Evolutionary conservation across 2,797 vertebrate genomes (phyloP).

Genomic region (Masticophis lateralis): DNA sequence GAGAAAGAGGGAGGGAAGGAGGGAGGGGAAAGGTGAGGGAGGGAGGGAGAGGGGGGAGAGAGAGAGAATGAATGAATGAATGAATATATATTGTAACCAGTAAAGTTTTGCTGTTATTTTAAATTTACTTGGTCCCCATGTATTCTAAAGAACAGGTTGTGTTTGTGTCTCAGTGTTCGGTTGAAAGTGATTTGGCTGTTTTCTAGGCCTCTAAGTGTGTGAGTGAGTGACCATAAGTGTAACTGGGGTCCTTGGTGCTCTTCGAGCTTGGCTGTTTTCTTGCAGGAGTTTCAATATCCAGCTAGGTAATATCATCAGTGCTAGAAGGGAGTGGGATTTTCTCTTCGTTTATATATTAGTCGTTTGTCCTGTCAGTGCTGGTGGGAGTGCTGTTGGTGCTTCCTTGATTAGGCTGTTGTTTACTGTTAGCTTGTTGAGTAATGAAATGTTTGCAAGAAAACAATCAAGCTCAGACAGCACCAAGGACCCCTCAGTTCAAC

Average conservation of each 20-base stretch:
- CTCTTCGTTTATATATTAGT: background rate
- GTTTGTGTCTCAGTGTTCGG: background rate
- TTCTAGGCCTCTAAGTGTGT: background rate
- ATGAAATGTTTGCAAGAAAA: background rate
- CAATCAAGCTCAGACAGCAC: background rate
- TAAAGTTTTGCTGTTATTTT: background rate
- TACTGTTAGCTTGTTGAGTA: background rate
- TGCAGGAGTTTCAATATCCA: background rate
- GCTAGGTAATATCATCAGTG: background rate
- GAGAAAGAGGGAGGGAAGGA: too few species aligned
- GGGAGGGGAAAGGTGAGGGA: too few species aligned
- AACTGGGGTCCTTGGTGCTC: background rate
- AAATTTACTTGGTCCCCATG: background rate
- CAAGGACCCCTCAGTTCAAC: background rate
- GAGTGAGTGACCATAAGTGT: background rate
- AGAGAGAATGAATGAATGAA: background rate
- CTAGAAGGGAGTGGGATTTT: background rate
- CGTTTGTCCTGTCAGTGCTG: background rate
- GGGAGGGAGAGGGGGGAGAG: too few species aligned
- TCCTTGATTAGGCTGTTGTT: background rate
- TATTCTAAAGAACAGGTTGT: background rate
- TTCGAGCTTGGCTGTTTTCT: background rate
- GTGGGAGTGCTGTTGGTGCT: background rate
- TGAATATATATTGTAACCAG: background rate
- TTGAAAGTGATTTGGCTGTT: background rate